phyloP scores from a whole-genome alignment of 2,113 vertebrate genomes.

The Silurus meridionalis region DNA sequence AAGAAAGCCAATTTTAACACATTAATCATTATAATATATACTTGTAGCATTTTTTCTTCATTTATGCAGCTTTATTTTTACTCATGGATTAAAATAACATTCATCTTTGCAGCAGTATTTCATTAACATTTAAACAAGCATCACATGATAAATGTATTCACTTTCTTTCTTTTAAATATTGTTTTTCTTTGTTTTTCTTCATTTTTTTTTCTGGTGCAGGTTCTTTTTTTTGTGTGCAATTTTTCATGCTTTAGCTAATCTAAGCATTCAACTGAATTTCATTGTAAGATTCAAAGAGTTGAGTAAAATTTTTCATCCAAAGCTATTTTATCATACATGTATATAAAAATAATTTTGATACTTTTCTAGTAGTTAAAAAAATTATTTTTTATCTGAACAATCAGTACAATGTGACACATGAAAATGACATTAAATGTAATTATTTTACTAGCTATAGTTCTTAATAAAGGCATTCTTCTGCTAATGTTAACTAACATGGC shows the following conservation, averaged over 20 bases:
- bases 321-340: not conserved
- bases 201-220: not conserved
- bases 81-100: not conserved
- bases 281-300: not conserved
- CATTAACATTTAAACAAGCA: not conserved
- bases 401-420: not conserved
- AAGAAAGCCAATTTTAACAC: not conserved
- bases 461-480: not conserved
- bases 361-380: not conserved
- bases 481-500: not conserved
- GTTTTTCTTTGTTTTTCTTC: not conserved
- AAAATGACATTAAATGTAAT: not conserved
- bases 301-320: not conserved
- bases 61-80: not conserved
- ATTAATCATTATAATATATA: not conserved
- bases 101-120: not conserved
- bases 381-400: not conserved
- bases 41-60: not conserved
- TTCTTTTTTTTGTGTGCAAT: too few species aligned
- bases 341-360: not conserved
- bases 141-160: not conserved
- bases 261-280: not conserved
- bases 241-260: not conserved
- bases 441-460: not conserved
- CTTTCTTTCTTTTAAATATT: not conserved